Evolutionary conservation across 2,888 invertebrate species (phyloP), one percentile per base, ranked within the genome.

Genomic region (Merodon equestris): DNA sequence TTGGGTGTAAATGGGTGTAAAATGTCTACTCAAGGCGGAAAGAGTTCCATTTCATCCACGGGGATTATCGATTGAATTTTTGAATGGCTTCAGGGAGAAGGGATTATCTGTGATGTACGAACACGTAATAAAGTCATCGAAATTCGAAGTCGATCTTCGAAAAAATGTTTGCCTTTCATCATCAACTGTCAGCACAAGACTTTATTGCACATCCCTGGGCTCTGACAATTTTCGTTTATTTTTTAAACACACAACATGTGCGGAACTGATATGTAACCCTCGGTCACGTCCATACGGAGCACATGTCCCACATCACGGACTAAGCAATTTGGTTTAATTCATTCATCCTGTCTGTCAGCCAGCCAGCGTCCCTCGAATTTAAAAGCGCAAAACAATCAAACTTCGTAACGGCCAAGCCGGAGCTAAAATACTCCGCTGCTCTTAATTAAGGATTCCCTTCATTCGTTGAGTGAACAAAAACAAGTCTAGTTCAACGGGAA

Each of bases 81-180:
- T 17, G 27, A 47, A 66, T 57, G 72, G 66, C 64, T 73, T 73
- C 72, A 17, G 57, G 51, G 10, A 9, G 15, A 36, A 13, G 56
- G 50, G 71, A 64, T 70, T 61, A 70, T 61, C 18, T 13, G 44
- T 9, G 27, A 34, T 13, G 3, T n/a, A n/a, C n/a, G n/a, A n/a
- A n/a, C n/a, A n/a, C n/a, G n/a, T n/a, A n/a, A n/a, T n/a, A n/a
- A n/a, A n/a, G n/a, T n/a, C n/a, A n/a, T n/a, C n/a, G n/a, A n/a
- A n/a, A n/a, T 27, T 27, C 27, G 27, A 27, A 27, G 7, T 27
- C 27, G 27, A 27, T 27, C 7, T 27, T 27, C 27, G 27, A 27
- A 27, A n/a, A n/a, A n/a, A n/a, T n/a, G n/a, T n/a, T n/a, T n/a
- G n/a, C n/a, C 27, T 4, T 27, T 27, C 3, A 7, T 4, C 27